These are phyloP conservation scores for Lanistes nyassanus DNA, from an alignment of 1,140 invertebrate species.

Conservation along the genomic window DNA sequence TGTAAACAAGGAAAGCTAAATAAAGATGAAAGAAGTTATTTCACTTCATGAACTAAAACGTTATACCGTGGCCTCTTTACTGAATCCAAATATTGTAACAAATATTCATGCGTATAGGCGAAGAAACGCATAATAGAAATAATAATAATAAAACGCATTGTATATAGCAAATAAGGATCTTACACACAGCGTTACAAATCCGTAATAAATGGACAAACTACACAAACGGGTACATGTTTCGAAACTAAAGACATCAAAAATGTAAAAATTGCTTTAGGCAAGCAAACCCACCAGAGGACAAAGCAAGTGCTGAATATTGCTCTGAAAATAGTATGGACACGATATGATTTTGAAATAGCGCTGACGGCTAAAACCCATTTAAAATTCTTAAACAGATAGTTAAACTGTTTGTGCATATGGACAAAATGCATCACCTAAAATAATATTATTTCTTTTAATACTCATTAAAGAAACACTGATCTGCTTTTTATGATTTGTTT, in stretches of 20 bases:
- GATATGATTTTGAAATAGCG: no score
- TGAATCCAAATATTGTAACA: slow-evolving; percentile 9
- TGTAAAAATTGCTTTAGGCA: not conserved
- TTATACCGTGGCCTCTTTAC: not conserved
- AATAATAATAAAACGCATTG: slow-evolving; percentile 5
- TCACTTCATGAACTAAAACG: no score
- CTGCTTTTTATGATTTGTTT: no score
- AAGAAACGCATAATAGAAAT: not conserved
- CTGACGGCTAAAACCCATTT: no score
- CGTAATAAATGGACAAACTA: no score
- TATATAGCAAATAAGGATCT: not conserved
- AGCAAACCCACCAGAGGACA: slow-evolving; percentile 13
- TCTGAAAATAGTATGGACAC: not conserved
- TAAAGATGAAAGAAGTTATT: not conserved
- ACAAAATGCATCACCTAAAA: no score
- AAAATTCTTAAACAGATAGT: no score
- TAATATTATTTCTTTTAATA: no score
- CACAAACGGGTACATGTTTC: no score
- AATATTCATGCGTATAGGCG: no score
- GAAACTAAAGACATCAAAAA: not conserved
- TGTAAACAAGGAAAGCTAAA: slow-evolving; percentile 10
- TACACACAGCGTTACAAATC: not conserved
- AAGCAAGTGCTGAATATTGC: slow-evolving; percentile 21
- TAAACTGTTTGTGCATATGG: no score
- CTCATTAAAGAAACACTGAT: no score